Percentiles rank a stretch among this genome's conserved stretches.
Evolutionary conservation across 2,797 vertebrate genomes (phyloP).

Genomic region (Sebastolobus alascanus): DNA sequence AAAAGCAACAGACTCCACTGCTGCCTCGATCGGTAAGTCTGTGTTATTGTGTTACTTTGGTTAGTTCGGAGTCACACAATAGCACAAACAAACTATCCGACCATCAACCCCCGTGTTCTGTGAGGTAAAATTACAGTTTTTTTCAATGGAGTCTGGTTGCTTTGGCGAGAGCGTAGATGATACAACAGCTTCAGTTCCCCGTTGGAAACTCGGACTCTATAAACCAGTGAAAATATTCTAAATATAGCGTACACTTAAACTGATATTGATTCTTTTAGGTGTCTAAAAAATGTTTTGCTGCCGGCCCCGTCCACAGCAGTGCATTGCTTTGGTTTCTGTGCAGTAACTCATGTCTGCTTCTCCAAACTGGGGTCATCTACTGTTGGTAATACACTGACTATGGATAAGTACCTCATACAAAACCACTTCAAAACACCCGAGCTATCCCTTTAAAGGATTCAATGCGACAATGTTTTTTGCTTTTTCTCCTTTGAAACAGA

Average conservation of each 20-base stretch:
- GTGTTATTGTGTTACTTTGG: neutral
- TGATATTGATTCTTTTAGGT: neutral
- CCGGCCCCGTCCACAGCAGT: neutral
- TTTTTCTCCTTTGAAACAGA: slow-evolving; percentile 75
- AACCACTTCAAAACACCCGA: neutral
- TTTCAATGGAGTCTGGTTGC: neutral
- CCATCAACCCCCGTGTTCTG: neutral
- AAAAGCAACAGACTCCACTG: no score
- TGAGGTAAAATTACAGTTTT: neutral
- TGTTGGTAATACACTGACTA: neutral
- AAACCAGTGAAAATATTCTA: neutral
- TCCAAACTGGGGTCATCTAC: neutral
- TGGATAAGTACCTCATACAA: neutral
- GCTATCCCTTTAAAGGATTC: slow-evolving; percentile 30
- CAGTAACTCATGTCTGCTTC: neutral
- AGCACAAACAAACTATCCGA: neutral
- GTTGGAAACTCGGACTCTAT: no score
- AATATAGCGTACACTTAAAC: neutral
- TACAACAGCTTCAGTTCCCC: no score
- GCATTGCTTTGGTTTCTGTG: neutral
- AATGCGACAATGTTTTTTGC: slow-evolving; percentile 10
- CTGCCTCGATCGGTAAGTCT: neutral
- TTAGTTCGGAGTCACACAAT: neutral
- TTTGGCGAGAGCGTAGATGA: neutral
- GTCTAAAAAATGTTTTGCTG: no score